Base-by-base conservation (phyloP, 2,797 vertebrate genomes). In the Propithecus deckenii region DNA sequence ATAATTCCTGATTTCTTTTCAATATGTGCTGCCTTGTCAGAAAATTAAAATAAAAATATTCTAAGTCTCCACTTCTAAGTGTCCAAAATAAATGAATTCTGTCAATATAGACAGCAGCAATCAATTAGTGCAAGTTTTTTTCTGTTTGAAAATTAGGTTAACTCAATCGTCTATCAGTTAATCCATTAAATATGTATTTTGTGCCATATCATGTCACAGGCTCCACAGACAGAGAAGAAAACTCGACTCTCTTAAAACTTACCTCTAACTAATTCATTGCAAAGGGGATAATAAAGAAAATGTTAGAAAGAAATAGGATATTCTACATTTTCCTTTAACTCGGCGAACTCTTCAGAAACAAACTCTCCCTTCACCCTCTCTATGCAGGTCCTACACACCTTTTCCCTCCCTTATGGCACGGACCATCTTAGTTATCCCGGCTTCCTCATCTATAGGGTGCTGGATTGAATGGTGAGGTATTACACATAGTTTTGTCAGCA, bases 1-100 rank as follows among this genome's bases (percentile, higher is more conserved):
- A 96, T 87, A 97, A 91, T 86, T 89, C 43, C 52, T 90, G 76
- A 78, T 74, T 86, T n/a, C 48, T 85, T 95, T 79, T 80, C 32
- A 91, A 17, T 22, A 11, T 81, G 2, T 81, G 79, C 59, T 67
- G 78, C 89, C 30, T 76, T 57, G 7, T 83, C n/a, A 89, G 48
- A 75, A 84, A 91, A 91, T 83, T 86, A 85, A 86, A 94, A 91
- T n/a, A 46, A 74, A 96, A 86, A 35, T 85, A 55, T 52, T 78
- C 52, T 46, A 78, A 12, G 9, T 72, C 41, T 91, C 32, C 78
- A 63, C 23, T 85, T 61, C 25, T 72, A 74, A 93, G 22, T 72
- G 65, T 89, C 32, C 32, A 86, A 92, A 95, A 91, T 76, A 92
- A 97, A 95, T 65, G 23, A 94, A 9, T 52, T 85, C 46, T 94